These are phyloP conservation scores for Ceratotherium simum DNA, from an alignment of 2,113 vertebrate species.

Conservation along the genomic window DNA sequence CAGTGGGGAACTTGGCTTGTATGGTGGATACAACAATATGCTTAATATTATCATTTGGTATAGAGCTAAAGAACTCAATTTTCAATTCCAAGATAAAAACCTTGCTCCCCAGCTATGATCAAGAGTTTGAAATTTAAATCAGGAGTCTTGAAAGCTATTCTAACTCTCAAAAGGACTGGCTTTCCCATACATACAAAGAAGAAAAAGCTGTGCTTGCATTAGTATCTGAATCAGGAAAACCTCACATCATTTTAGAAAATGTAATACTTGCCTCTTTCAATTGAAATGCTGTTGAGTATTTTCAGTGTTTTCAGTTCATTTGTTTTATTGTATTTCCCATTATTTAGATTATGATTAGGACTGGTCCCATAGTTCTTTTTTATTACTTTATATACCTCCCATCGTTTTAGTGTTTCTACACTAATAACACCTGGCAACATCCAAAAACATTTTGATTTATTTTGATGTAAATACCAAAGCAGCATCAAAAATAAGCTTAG, in stretches of 20 bases:
- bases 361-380: constrained; percentile 74
- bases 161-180: constrained; percentile 85
- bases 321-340: constrained; percentile 75
- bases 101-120: constrained; percentile 86
- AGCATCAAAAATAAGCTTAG: constrained; percentile 21
- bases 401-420: constrained; percentile 80
- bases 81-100: constrained; percentile 88
- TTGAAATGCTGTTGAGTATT: constrained; percentile 68
- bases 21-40: constrained; percentile 89
- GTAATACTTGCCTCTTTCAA: constrained; percentile 77
- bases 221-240: constrained; percentile 79
- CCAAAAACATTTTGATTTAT: constrained; percentile 67
- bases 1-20: constrained; percentile 89
- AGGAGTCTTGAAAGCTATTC: constrained; percentile 88
- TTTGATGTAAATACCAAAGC: constrained; percentile 49
- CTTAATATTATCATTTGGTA: constrained; percentile 89
- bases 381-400: constrained; percentile 71
- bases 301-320: constrained; percentile 75
- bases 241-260: constrained; percentile 83
- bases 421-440: constrained; percentile 67
- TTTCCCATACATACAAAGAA: constrained; percentile 88
- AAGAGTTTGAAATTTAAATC: constrained; percentile 92
- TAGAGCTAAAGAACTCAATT: constrained; percentile 88
- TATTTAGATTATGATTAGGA: constrained; percentile 78
- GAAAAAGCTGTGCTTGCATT: constrained; percentile 84